Conservation (phyloP, 2,888 invertebrate species). For the Graphium colonna region DNA sequence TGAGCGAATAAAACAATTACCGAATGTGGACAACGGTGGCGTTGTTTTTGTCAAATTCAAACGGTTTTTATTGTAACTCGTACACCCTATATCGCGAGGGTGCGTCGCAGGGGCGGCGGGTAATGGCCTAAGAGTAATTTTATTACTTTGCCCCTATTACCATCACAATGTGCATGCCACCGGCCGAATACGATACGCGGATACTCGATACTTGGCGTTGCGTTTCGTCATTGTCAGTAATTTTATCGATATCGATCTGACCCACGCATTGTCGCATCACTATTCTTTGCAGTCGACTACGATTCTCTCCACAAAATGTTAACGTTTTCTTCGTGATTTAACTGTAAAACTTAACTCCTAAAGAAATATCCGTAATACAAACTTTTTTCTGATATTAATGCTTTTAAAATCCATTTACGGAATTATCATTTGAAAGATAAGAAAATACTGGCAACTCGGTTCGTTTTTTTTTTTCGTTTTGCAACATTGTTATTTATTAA, state of each 20-base stretch:
- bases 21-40: slow-evolving; percentile 52
- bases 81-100: slow-evolving; percentile 64
- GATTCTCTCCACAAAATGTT: neutral
- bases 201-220: slow-evolving; percentile 43
- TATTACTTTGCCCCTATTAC: slow-evolving; percentile 79
- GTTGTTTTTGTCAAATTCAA: slow-evolving; percentile 62
- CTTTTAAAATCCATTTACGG: neutral
- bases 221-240: slow-evolving; percentile 37
- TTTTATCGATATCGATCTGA: slow-evolving; percentile 32
- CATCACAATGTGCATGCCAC: slow-evolving; percentile 76
- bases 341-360: neutral
- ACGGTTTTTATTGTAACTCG: slow-evolving; percentile 61
- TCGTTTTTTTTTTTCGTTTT: slow-evolving; percentile 31
- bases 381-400: neutral
- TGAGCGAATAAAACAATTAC: slow-evolving; percentile 56
- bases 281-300: slow-evolving; percentile 10
- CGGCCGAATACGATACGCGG: slow-evolving; percentile 64
- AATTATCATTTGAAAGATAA: neutral
- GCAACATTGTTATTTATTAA: slow-evolving; percentile 49
- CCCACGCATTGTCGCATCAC: slow-evolving; percentile 5
- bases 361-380: neutral
- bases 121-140: slow-evolving; percentile 80
- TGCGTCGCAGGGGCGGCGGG: slow-evolving; percentile 61
- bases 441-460: slow-evolving; percentile 31
- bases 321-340: too few species aligned